These are phyloP conservation scores for Chaetura pelagica DNA, from an alignment of 2,113 vertebrate species.

Conservation along the genomic window DNA sequence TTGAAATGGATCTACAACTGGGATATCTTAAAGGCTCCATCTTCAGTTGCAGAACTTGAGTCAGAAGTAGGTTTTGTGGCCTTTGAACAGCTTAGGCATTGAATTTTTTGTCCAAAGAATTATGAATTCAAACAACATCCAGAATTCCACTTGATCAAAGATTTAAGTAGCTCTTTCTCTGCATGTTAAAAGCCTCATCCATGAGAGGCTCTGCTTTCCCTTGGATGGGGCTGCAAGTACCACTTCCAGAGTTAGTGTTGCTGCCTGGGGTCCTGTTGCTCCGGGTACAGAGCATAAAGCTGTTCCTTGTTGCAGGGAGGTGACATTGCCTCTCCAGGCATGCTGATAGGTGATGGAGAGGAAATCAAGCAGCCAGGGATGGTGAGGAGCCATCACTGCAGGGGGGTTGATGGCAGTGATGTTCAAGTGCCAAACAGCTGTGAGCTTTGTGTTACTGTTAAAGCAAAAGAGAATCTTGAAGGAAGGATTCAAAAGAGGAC, in stretches of 20 bases:
- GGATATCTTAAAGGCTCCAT: no score
- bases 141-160: background rate
- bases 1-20: no score
- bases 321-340: background rate
- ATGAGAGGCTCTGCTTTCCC: background rate
- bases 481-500: background rate
- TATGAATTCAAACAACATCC: background rate
- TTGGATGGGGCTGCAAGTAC: accelerated
- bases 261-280: background rate
- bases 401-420: background rate
- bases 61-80: background rate
- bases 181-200: background rate
- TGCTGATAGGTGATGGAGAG: background rate
- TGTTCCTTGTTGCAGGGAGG: background rate
- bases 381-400: no score
- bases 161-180: background rate
- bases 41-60: background rate
- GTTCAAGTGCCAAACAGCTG: background rate
- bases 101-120: background rate
- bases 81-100: background rate
- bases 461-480: background rate
- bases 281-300: background rate
- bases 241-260: background rate
- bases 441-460: background rate
- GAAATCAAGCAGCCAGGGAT: background rate